phyloP scores from a whole-genome alignment of 2,113 vertebrate genomes.

The Hemibagrus wyckioides region DNA sequence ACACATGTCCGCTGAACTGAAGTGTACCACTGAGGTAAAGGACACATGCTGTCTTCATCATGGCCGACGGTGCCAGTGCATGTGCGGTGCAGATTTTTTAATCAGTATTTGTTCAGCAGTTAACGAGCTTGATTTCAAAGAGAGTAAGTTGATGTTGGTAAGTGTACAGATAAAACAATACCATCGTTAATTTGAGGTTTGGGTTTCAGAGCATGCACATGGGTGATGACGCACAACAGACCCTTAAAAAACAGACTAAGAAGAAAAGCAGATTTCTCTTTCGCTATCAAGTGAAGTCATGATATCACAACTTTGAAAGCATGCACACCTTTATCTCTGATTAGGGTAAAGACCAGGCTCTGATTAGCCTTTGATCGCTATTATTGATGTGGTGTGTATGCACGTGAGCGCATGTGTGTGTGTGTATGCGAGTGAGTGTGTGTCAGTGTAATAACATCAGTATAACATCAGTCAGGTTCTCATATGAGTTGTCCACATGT shows the following conservation, averaged over 20 bases:
- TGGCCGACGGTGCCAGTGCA: not conserved
- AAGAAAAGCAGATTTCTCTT: slow-evolving; percentile 37
- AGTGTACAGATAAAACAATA: not conserved
- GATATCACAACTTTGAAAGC: slow-evolving; percentile 27
- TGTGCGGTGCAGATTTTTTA: not conserved
- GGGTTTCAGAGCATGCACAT: slow-evolving; percentile 9
- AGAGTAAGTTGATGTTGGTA: not conserved
- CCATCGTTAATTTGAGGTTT: not conserved
- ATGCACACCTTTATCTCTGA: slow-evolving; percentile 33
- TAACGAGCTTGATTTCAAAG: not conserved
- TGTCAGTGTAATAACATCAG: no score
- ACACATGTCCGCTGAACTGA: slow-evolving; percentile 7
- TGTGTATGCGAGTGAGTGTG: no score
- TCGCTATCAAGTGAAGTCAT: slow-evolving; percentile 22
- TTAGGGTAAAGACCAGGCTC: slow-evolving; percentile 3
- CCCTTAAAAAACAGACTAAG: slow-evolving; percentile 18
- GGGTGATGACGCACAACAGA: slow-evolving; percentile 44
- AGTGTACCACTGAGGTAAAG: slow-evolving; percentile 1
- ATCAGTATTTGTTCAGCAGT: not conserved
- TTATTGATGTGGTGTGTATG: slow-evolving; percentile 15
- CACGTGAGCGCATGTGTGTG: slow-evolving; percentile 27
- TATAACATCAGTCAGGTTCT: not conserved
- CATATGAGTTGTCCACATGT: not conserved
- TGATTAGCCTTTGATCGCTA: slow-evolving; percentile 28
- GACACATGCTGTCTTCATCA: slow-evolving; percentile 18